These are phyloP conservation scores for Melanaphis sacchari DNA, from an alignment of 1,140 invertebrate species.

Conservation along the genomic window DNA sequence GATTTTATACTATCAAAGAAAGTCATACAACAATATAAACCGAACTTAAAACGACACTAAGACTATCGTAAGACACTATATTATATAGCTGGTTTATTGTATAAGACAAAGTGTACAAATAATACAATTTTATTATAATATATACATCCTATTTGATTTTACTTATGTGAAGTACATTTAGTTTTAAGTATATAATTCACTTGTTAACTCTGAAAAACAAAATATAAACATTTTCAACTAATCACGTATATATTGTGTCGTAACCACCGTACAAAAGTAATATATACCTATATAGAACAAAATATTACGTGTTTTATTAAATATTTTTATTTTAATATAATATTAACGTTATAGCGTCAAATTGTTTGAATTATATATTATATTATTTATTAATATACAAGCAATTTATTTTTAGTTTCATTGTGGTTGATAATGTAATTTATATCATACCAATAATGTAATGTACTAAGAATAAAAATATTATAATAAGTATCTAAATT, in stretches of 20 bases:
- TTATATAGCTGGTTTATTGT: not conserved
- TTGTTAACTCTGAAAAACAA: not conserved
- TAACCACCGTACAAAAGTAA: not conserved
- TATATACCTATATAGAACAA: not conserved
- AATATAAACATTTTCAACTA: not conserved
- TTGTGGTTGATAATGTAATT: not conserved
- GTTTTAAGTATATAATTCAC: not conserved
- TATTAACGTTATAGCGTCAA: not conserved
- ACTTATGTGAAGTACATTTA: not conserved
- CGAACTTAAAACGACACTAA: not conserved
- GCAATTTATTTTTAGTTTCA: not conserved
- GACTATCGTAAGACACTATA: not conserved
- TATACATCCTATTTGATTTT: not conserved
- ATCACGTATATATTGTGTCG: not conserved
- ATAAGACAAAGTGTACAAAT: not conserved
- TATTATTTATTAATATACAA: not conserved
- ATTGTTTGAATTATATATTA: not conserved
- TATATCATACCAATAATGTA: not conserved
- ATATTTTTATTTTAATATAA: not conserved
- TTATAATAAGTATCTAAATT: not conserved
- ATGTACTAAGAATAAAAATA: not conserved
- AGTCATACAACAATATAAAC: conserved; percentile 4
- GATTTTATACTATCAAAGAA: not conserved
- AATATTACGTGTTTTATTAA: not conserved
- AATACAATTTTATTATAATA: not conserved